Percentiles rank a stretch among this genome's conserved stretches.
These are phyloP conservation scores for Delphinus delphis DNA, from an alignment of 2,113 vertebrate genomes.

Conservation along the genomic window DNA sequence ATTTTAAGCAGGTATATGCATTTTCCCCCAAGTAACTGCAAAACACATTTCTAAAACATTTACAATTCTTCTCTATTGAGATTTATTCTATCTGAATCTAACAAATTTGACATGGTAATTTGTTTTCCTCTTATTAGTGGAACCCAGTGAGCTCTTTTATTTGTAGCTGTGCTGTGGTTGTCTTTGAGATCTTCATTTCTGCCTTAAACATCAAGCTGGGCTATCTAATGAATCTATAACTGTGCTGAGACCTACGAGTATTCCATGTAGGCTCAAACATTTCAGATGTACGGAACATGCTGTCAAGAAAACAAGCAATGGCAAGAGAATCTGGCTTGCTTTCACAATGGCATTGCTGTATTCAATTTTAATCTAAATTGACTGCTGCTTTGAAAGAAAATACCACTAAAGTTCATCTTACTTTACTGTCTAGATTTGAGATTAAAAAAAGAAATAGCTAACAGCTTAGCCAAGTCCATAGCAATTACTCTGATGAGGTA, in stretches of 20 bases:
- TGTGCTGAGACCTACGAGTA: slow-evolving; percentile 75
- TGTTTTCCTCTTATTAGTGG: slow-evolving; percentile 86
- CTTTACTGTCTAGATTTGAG: slow-evolving; percentile 78
- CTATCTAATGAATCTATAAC: slow-evolving; percentile 85
- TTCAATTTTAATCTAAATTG: slow-evolving; percentile 85
- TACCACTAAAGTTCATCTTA: slow-evolving; percentile 78
- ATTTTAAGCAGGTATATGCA: slow-evolving; percentile 75
- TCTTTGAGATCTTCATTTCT: slow-evolving; percentile 83
- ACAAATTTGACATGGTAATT: slow-evolving; percentile 85
- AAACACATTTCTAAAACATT: slow-evolving; percentile 78
- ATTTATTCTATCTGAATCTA: slow-evolving; percentile 81
- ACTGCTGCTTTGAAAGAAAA: slow-evolving; percentile 84
- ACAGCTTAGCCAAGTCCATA: slow-evolving; percentile 73
- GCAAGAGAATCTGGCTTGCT: slow-evolving; percentile 72
- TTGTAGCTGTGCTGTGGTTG: slow-evolving; percentile 77
- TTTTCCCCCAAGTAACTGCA: slow-evolving; percentile 66
- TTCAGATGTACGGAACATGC: slow-evolving; percentile 81
- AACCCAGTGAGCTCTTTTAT: slow-evolving; percentile 83
- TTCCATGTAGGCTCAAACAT: slow-evolving; percentile 71
- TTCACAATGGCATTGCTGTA: slow-evolving; percentile 73
- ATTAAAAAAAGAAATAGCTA: slow-evolving; percentile 78
- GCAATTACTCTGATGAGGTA: slow-evolving; percentile 73
- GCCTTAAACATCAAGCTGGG: slow-evolving; percentile 86
- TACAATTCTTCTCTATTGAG: slow-evolving; percentile 73
- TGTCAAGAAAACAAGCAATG: slow-evolving; percentile 83